phyloP scores from a whole-genome alignment of 2,113 vertebrate genomes.

The Tylochromis polylepis region DNA sequence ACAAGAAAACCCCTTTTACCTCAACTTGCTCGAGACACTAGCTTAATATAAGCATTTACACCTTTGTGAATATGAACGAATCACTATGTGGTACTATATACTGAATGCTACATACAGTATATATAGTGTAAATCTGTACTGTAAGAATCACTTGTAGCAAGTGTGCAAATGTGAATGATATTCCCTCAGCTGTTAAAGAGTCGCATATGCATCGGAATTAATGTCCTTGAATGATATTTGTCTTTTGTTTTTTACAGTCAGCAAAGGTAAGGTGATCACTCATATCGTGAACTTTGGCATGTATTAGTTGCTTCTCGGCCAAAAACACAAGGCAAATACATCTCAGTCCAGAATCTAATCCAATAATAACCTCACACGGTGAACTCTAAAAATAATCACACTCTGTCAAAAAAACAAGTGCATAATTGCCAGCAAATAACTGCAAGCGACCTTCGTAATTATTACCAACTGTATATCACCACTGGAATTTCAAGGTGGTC shows the following conservation, averaged over 20 bases:
- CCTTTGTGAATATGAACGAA: background rate
- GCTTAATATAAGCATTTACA: conserved; percentile 37
- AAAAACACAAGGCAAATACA: conserved; percentile 20
- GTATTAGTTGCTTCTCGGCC: conserved; percentile 5
- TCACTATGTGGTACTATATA: background rate
- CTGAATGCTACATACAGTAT: background rate
- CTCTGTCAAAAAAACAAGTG: conserved; percentile 9
- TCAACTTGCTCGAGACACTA: background rate
- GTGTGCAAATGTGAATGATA: background rate
- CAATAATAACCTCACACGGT: conserved; percentile 54
- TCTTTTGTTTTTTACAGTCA: conserved; percentile 11
- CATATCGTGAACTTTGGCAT: conserved; percentile 37
- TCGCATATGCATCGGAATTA: background rate
- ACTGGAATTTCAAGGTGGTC: conserved; percentile 20
- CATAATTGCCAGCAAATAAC: conserved; percentile 18
- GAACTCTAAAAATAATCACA: conserved; percentile 48
- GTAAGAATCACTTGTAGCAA: background rate
- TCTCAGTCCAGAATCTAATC: conserved; percentile 39
- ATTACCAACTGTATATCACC: background rate
- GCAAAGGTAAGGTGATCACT: conserved; percentile 22
- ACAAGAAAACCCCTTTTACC: background rate
- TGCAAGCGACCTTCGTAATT: background rate
- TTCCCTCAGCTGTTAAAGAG: background rate
- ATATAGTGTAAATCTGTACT: background rate
- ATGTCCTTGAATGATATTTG: background rate